These are phyloP conservation scores for Parelbella ahira DNA, from an alignment of 2,888 invertebrate species.

Conservation along the genomic window DNA sequence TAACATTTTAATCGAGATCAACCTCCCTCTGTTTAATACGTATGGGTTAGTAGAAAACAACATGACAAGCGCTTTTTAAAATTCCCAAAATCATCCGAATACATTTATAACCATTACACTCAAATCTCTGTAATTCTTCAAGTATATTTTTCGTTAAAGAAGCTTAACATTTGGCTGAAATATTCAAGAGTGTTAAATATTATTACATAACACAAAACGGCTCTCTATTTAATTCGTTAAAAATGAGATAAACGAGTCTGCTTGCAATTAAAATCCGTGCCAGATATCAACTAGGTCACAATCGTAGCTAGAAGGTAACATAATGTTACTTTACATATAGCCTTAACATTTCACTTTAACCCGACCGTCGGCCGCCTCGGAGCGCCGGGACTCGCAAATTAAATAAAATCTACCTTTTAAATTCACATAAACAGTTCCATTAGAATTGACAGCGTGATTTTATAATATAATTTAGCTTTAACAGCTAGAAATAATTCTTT, in stretches of 20 bases:
- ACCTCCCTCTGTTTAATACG: conserved; percentile 4
- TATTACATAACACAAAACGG: no score
- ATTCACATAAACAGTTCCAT: conserved; percentile 23
- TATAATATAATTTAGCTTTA: conserved; percentile 18
- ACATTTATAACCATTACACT: no score
- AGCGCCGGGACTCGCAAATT: conserved; percentile 23
- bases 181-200: no score
- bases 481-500: conserved; percentile 5
- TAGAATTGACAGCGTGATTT: conserved; percentile 22
- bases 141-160: no score
- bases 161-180: no score
- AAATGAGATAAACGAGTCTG: conserved; percentile 24
- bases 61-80: conserved; percentile 4
- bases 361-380: conserved; percentile 12
- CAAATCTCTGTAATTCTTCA: no score
- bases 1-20: conserved; percentile 20
- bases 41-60: conserved; percentile 21
- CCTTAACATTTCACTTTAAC: conserved; percentile 23
- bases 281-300: conserved; percentile 26
- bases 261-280: conserved; percentile 26
- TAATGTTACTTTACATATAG: conserved; percentile 21
- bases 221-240: no score
- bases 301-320: conserved; percentile 19
- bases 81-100: no score
- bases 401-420: conserved; percentile 25